phyloP scores from a whole-genome alignment of 1,140 invertebrate genomes.

The Drosophila athabasca region DNA sequence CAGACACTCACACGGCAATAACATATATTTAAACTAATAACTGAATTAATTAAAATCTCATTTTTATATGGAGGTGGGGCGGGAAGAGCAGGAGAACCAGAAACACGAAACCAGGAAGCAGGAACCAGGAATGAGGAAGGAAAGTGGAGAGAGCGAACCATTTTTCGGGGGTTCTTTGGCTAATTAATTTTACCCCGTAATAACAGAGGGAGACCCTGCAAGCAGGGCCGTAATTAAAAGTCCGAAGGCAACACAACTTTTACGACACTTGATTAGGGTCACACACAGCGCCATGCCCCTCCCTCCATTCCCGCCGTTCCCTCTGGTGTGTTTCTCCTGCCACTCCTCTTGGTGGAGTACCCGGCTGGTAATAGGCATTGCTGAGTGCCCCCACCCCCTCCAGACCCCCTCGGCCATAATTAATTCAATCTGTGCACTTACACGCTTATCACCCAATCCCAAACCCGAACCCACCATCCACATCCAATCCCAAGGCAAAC shows the following conservation, averaged over 20 bases:
- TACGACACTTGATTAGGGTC: conserved; percentile 81
- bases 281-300: conserved; percentile 3
- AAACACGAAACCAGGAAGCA: no score
- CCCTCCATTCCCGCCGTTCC: not conserved
- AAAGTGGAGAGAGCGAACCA: conserved; percentile 3
- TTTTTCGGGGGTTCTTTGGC: conserved; percentile 33
- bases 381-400: not conserved
- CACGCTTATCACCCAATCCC: conserved; percentile 74
- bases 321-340: not conserved
- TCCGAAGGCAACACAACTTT: conserved; percentile 58
- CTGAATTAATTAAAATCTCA: conserved; percentile 82
- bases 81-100: conserved; percentile 3
- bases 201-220: conserved; percentile 15
- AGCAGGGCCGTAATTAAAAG: conserved; percentile 65
- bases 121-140: not conserved
- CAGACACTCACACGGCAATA: conserved; percentile 41
- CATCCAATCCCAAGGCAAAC: conserved; percentile 13
- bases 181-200: conserved; percentile 71
- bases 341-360: not conserved
- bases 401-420: conserved; percentile 43
- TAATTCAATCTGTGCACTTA: conserved; percentile 83
- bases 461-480: not conserved
- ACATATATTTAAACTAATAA: conserved; percentile 80
- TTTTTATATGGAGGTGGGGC: conserved; percentile 47
- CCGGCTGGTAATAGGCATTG: not conserved